Percentiles rank a stretch among this genome's conserved stretches.
These are phyloP conservation scores for Tanaodytes sp. DNA, from an alignment of 2,888 invertebrate genomes.

Conservation along the genomic window DNA sequence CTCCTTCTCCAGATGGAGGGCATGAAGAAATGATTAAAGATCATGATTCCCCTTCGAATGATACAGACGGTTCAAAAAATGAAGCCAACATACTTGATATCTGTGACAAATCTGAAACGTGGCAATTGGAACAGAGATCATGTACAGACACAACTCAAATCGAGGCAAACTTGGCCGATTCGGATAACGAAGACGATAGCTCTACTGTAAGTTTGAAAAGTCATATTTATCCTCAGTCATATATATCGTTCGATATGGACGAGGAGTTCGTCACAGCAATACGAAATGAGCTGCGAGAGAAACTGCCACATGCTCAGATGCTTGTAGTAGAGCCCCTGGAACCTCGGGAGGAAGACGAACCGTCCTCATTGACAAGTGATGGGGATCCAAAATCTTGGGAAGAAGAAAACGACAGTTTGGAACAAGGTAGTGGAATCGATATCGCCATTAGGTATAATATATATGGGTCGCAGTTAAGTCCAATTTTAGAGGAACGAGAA, in stretches of 20 bases:
- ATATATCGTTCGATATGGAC: constrained; percentile 78
- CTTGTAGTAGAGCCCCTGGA: constrained; percentile 67
- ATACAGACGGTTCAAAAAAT: constrained; percentile 43
- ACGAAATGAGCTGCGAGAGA: constrained; percentile 80
- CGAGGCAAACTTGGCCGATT: constrained; percentile 5
- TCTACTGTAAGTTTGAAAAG: constrained; percentile 75
- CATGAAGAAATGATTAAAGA: too few relatives aligned
- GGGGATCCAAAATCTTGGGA: constrained; percentile 65
- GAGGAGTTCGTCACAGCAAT: constrained; percentile 82
- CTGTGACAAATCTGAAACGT: constrained; percentile 42
- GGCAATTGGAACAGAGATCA: constrained; percentile 37
- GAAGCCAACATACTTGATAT: constrained; percentile 48
- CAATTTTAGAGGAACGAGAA: constrained; percentile 78
- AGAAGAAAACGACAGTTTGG: constrained; percentile 68
- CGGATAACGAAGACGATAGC: constrained; percentile 65
- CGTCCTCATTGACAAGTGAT: constrained; percentile 59
- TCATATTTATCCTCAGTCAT: constrained; percentile 74
- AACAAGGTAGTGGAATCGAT: constrained; percentile 68
- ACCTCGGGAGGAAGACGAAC: constrained; percentile 62
- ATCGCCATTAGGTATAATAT: constrained; percentile 75
- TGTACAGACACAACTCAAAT: constrained; percentile 38
- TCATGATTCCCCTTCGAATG: constrained; percentile 30
- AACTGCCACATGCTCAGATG: constrained; percentile 80
- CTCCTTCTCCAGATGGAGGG: constrained; percentile 23
- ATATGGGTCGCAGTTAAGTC: constrained; percentile 77